phyloP scores from a whole-genome alignment of 2,797 vertebrate species.

The Pangasius larnaudii region DNA sequence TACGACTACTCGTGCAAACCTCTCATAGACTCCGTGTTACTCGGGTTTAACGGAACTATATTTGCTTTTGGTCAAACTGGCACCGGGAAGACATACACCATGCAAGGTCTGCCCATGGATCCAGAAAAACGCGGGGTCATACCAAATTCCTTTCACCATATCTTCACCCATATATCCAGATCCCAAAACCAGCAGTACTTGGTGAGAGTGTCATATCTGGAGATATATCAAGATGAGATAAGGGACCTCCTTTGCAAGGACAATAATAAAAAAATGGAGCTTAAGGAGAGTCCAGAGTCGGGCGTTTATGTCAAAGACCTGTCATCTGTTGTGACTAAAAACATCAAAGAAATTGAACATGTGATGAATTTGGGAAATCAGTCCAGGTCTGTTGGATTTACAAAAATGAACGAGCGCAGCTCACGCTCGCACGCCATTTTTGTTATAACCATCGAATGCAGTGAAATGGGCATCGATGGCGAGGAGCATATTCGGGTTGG shows the following conservation, averaged over 20 bases:
- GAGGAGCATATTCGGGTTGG: constrained; percentile 95
- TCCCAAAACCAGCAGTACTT: constrained; percentile 94
- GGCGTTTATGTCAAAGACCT: constrained; percentile 93
- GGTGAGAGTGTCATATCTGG: constrained; percentile 94
- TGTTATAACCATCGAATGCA: constrained; percentile 91
- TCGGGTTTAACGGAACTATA: constrained; percentile 93
- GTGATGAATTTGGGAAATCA: constrained; percentile 95
- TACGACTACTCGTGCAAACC: constrained; percentile 93
- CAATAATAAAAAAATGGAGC: constrained; percentile 88
- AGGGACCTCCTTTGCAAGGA: constrained; percentile 92
- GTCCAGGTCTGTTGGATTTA: constrained; percentile 89
- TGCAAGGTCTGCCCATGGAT: constrained; percentile 89
- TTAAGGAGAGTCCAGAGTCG: constrained; percentile 89
- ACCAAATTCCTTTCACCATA: constrained; percentile 92
- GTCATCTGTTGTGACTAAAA: constrained; percentile 94
- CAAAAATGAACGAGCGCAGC: constrained; percentile 94
- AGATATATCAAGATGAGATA: constrained; percentile 98
- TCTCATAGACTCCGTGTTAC: constrained; percentile 88
- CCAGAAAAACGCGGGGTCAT: constrained; percentile 87
- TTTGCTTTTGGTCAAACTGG: constrained; percentile 96
- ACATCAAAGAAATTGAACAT: constrained; percentile 92
- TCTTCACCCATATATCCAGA: constrained; percentile 94
- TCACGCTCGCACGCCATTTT: constrained; percentile 96
- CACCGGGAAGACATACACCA: constrained; percentile 96
- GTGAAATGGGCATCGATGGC: constrained; percentile 85